phyloP scores from a whole-genome alignment of 2,888 invertebrate species.

The Leptopilina syphax region DNA sequence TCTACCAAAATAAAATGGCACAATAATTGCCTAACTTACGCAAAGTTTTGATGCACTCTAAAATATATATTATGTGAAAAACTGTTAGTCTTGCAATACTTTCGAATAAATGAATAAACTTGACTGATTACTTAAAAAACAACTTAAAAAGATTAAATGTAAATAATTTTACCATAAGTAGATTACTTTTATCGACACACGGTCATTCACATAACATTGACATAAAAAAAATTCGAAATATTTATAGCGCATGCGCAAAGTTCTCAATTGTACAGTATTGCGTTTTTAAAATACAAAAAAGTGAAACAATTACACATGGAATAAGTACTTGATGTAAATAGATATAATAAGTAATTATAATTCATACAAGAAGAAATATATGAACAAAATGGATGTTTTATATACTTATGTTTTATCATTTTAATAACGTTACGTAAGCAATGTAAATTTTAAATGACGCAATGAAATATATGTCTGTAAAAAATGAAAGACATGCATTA shows the following conservation, averaged over 20 bases:
- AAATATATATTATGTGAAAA: too few relatives aligned
- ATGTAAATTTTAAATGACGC: too few relatives aligned
- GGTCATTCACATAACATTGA: constrained; percentile 46
- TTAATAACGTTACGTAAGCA: not conserved
- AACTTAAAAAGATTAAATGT: constrained; percentile 54
- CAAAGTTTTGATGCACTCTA: too few relatives aligned
- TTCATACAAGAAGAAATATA: constrained; percentile 53
- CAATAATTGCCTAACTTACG: too few relatives aligned
- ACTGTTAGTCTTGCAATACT: constrained; percentile 50
- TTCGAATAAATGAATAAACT: constrained; percentile 59
- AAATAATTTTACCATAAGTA: constrained; percentile 58
- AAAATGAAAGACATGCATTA: too few relatives aligned
- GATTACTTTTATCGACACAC: constrained; percentile 47
- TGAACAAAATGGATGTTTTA: constrained; percentile 43
- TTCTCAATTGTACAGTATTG: not conserved
- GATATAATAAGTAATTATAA: constrained; percentile 57
- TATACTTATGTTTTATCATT: constrained; percentile 17
- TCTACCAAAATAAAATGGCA: too few relatives aligned
- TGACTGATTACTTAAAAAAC: constrained; percentile 69
- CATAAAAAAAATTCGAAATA: constrained; percentile 44
- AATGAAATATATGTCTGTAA: too few relatives aligned
- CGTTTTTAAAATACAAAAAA: constrained; percentile 15
- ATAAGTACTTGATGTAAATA: constrained; percentile 63
- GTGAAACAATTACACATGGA: constrained; percentile 49
- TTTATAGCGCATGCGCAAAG: constrained; percentile 22